phyloP scores from a whole-genome alignment of 2,888 invertebrate species.

The Synanthedon andrenaeformis region DNA sequence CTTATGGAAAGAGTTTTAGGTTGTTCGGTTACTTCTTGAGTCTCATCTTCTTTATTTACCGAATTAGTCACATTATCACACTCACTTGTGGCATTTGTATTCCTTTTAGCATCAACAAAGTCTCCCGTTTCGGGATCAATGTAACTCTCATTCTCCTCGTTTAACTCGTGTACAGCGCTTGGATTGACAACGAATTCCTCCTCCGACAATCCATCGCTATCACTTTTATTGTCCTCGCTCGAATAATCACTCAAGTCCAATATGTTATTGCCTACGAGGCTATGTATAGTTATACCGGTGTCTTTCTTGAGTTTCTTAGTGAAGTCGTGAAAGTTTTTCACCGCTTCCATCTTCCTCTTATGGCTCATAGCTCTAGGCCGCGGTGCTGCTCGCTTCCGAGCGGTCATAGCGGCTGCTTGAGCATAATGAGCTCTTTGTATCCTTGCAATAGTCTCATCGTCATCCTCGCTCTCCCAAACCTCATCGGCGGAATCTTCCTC shows the following conservation, averaged over 20 bases:
- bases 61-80: constrained; percentile 7
- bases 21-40: constrained; percentile 12
- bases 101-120: constrained; percentile 39
- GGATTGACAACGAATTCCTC: constrained; percentile 63
- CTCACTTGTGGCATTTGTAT: constrained; percentile 9
- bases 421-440: constrained; percentile 62
- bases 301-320: constrained; percentile 66
- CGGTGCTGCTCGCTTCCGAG: constrained; percentile 42
- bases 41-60: constrained; percentile 3
- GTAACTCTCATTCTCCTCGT: constrained; percentile 61
- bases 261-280: constrained; percentile 60
- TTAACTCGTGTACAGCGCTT: constrained; percentile 54
- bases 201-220: constrained; percentile 62
- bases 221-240: constrained; percentile 50
- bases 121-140: constrained; percentile 66
- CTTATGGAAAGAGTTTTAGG: constrained; percentile 62
- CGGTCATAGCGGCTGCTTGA: constrained; percentile 55
- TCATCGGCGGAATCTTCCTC: constrained; percentile 50
- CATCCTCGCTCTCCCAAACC: constrained; percentile 55
- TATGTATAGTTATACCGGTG: constrained; percentile 61
- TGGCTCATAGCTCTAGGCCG: constrained; percentile 56
- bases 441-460: constrained; percentile 60
- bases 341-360: constrained; percentile 64
- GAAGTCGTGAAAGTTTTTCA: constrained; percentile 62
- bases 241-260: constrained; percentile 63